A percentile compares a stretch with the other conserved stretches of the same genome.
Evolutionary conservation across 2,113 vertebrate genomes (phyloP).

Genomic region (Arizona elegans): DNA sequence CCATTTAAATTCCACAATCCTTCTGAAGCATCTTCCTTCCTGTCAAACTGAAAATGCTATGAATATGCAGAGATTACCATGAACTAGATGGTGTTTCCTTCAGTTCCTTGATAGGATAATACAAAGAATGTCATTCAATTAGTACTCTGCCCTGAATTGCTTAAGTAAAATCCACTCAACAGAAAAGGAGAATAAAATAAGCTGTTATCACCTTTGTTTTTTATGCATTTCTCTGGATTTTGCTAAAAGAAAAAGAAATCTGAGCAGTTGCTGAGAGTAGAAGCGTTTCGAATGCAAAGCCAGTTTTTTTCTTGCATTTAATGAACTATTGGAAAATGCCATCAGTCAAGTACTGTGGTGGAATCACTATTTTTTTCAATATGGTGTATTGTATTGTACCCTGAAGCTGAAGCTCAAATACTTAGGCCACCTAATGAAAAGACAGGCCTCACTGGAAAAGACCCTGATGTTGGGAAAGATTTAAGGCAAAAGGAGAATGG

Average conservation of each 20-base stretch:
- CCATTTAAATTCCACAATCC: not conserved
- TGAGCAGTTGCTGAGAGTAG: not conserved
- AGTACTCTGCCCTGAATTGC: not conserved
- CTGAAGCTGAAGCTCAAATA: not conserved
- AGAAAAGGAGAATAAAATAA: not conserved
- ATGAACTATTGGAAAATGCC: not conserved
- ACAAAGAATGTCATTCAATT: not conserved
- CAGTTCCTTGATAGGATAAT: not conserved
- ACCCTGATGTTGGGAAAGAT: not conserved
- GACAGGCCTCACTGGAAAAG: not conserved
- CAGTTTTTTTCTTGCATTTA: not conserved
- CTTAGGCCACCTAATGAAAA: not conserved
- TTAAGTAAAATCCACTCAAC: not conserved
- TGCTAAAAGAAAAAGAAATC: not conserved
- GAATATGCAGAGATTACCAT: not conserved
- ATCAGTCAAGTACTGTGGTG: not conserved
- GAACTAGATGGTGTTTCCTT: not conserved
- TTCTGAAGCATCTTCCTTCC: not conserved
- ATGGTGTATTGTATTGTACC: not conserved
- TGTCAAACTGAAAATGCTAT: not conserved
- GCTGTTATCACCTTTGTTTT: not conserved
- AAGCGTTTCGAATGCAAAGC: not conserved
- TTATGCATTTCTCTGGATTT: not conserved
- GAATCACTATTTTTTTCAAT: not conserved
- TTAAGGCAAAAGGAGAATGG: not conserved